These are phyloP conservation scores for Halesus radiatus DNA, from an alignment of 1,140 invertebrate species.

Conservation along the genomic window DNA sequence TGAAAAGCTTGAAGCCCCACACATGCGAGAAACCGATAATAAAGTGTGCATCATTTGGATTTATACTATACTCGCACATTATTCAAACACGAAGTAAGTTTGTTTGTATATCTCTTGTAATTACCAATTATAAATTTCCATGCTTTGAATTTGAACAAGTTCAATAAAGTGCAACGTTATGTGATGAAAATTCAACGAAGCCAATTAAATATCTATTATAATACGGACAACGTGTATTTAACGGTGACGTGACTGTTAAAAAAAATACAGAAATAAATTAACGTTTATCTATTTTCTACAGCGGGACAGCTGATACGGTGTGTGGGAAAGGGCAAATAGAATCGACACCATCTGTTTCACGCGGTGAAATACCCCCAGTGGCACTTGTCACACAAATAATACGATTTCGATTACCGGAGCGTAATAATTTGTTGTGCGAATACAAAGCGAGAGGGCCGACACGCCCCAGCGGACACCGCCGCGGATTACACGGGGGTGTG, in stretches of 20 bases:
- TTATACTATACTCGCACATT: no score
- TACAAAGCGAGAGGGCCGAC: conserved; percentile 29
- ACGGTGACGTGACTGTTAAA: neutral
- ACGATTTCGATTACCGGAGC: conserved; percentile 28
- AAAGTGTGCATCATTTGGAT: no score
- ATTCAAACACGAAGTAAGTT: no score
- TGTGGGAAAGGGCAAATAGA: conserved; percentile 27
- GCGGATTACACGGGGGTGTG: neutral
- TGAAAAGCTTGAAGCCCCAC: no score
- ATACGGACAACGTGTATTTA: conserved; percentile 12
- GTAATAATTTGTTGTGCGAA: conserved; percentile 28
- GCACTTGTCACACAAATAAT: conserved; percentile 36
- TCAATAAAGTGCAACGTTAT: no score
- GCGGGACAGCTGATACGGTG: neutral
- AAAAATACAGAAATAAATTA: neutral
- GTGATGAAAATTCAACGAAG: no score
- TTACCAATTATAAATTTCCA: no score
- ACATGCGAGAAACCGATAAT: no score
- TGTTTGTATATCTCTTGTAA: no score
- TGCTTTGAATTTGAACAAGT: no score
- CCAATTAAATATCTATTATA: neutral
- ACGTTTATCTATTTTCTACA: conserved; percentile 4
- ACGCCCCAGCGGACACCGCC: conserved; percentile 2
- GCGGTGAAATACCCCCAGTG: conserved; percentile 23
- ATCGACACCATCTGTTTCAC: conserved; percentile 15